Conservation (phyloP, 2,888 invertebrate species). For the Eretmocerus hayati region DNA sequence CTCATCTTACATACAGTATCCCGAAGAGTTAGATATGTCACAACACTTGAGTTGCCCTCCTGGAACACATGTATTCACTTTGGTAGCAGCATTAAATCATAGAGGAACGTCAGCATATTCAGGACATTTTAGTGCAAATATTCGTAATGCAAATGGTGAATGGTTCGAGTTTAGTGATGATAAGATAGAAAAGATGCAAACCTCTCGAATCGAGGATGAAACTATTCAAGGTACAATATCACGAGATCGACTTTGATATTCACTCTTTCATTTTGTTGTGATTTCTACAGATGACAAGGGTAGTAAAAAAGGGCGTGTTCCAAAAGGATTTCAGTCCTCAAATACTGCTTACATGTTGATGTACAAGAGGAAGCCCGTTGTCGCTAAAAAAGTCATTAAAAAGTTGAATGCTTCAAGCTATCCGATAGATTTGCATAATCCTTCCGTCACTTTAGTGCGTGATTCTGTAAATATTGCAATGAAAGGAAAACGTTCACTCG, state of each 20-base stretch:
- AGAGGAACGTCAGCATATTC: conserved; percentile 59
- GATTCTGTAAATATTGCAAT: conserved; percentile 15
- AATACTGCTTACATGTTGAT: conserved; percentile 60
- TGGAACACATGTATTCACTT: conserved; percentile 49
- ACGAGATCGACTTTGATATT: conserved; percentile 3
- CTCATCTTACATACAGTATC: conserved; percentile 54
- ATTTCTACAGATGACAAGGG: conserved; percentile 36
- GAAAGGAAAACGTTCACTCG: conserved; percentile 23
- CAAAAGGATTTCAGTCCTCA: conserved; percentile 50
- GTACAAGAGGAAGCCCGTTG: conserved; percentile 43
- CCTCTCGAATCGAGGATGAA: conserved; percentile 44
- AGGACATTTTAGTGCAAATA: conserved; percentile 58
- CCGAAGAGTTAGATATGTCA: conserved; percentile 55
- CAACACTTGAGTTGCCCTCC: conserved; percentile 42
- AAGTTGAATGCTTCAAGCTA: conserved; percentile 6
- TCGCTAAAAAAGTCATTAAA: not conserved
- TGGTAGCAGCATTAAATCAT: conserved; percentile 60
- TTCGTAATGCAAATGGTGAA: conserved; percentile 45
- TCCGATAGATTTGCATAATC: conserved; percentile 10
- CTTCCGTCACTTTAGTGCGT: conserved; percentile 11
- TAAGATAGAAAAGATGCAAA: conserved; percentile 47
- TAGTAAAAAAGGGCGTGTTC: conserved; percentile 40
- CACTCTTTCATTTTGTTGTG: not conserved
- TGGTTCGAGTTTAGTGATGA: conserved; percentile 65
- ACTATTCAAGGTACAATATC: conserved; percentile 33